Percentiles rank a stretch among this genome's conserved stretches.
Conservation (phyloP, 2,888 invertebrate species). For the Diabrotica balteata region DNA sequence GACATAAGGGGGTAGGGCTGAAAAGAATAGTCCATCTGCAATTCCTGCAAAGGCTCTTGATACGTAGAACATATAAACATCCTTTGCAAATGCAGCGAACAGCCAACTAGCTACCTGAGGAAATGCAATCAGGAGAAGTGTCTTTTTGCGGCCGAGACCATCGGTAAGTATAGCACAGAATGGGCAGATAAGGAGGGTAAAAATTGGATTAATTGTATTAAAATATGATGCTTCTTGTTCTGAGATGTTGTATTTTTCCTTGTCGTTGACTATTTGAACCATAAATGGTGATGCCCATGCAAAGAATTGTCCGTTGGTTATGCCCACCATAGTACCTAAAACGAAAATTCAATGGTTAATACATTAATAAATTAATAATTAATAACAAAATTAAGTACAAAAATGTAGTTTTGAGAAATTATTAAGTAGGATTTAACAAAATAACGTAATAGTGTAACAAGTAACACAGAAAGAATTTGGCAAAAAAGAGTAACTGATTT, state of each 20-base stretch:
- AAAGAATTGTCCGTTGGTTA: not conserved
- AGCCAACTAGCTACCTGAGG: not conserved
- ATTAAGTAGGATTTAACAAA: too few species aligned
- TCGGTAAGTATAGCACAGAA: not conserved
- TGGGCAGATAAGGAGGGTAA: not conserved
- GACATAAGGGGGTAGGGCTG: not conserved
- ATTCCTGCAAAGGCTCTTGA: not conserved
- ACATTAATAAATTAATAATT: too few species aligned
- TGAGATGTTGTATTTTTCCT: not conserved
- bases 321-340: not conserved
- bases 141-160: not conserved
- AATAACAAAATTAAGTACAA: too few species aligned
- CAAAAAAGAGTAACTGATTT: too few species aligned
- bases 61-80: not conserved
- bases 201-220: not conserved
- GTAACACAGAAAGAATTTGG: too few species aligned
- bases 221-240: not conserved
- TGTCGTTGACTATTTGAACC: not conserved
- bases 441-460: too few species aligned
- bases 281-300: not conserved
- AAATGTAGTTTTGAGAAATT: too few species aligned
- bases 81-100: not conserved
- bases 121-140: not conserved
- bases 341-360: not conserved
- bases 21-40: not conserved